These are phyloP conservation scores for Catalaphyllia jardinei DNA, from an alignment of 64 coral and sea anemone genomes.

Conservation along the genomic window DNA sequence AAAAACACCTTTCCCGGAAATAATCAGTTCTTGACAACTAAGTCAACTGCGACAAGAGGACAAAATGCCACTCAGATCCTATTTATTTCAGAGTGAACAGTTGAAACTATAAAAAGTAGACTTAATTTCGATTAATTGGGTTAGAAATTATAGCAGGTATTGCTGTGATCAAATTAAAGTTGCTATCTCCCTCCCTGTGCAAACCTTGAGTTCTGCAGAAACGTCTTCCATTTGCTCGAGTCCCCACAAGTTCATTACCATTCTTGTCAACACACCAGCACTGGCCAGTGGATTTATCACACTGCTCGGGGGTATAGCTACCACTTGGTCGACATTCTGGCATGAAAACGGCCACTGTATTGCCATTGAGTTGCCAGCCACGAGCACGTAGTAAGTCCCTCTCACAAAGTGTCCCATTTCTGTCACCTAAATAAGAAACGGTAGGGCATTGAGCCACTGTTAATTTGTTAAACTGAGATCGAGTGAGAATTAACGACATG, in stretches of 20 bases:
- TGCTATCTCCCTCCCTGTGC: not conserved
- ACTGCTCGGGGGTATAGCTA: constrained; percentile 30
- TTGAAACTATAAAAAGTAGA: too few relatives aligned
- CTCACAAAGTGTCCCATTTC: constrained; percentile 23
- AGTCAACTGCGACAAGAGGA: too few relatives aligned
- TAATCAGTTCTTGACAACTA: too few relatives aligned
- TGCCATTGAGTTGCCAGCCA: constrained; percentile 29
- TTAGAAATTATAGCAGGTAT: too few relatives aligned
- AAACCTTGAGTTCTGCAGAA: constrained; percentile 19
- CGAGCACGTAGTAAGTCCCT: constrained; percentile 12
- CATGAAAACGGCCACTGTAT: not conserved
- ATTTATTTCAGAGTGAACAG: too few relatives aligned
- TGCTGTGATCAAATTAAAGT: too few relatives aligned
- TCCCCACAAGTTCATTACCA: constrained; percentile 32
- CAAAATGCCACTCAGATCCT: too few relatives aligned
- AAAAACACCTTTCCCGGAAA: too few relatives aligned
- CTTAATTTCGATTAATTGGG: too few relatives aligned
- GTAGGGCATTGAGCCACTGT: too few relatives aligned
- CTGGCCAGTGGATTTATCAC: constrained; percentile 2
- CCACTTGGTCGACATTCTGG: constrained; percentile 32
- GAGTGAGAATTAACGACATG: too few relatives aligned
- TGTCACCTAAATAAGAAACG: not conserved
- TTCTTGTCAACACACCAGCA: constrained; percentile 40
- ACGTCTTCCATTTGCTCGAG: constrained; percentile 26
- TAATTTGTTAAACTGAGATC: too few relatives aligned